These are phyloP conservation scores for Eriocheir sinensis DNA, from an alignment of 1,140 invertebrate genomes.

Conservation along the genomic window DNA sequence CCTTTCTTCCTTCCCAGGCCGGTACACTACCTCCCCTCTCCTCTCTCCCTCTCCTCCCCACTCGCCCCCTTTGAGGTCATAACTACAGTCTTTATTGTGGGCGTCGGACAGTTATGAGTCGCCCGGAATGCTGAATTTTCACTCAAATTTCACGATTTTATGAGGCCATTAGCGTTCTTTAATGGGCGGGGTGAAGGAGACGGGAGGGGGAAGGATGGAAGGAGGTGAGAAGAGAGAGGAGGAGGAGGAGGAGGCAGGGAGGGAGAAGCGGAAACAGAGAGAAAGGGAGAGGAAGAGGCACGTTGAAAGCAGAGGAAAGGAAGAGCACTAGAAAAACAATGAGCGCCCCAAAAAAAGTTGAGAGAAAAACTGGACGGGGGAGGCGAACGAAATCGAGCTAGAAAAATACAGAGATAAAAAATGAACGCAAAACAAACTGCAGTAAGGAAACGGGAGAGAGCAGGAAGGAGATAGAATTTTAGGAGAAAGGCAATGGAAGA, in stretches of 20 bases:
- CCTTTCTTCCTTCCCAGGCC: no score
- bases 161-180: not conserved
- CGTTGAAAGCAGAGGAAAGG: not conserved
- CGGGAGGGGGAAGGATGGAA: not conserved
- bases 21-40: no score
- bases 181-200: not conserved
- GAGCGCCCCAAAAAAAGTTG: no score
- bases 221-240: no score
- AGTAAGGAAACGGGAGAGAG: not conserved
- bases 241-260: not conserved
- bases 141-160: conserved; percentile 26
- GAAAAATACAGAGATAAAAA: not conserved
- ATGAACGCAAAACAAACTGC: no score
- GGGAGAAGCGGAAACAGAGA: not conserved
- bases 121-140: conserved; percentile 4
- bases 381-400: not conserved
- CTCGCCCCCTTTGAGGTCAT: not conserved
- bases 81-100: conserved; percentile 15
- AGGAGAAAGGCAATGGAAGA: not conserved
- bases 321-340: not conserved
- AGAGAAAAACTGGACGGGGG: not conserved
- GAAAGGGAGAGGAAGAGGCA: conserved; percentile 9
- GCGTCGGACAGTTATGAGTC: conserved; percentile 3
- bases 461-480: not conserved
- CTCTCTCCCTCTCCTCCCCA: no score